Evolutionary conservation across 2,888 invertebrate genomes (phyloP), one percentile per base, ranked within the genome.

Genomic region (Volucella zonaria): DNA sequence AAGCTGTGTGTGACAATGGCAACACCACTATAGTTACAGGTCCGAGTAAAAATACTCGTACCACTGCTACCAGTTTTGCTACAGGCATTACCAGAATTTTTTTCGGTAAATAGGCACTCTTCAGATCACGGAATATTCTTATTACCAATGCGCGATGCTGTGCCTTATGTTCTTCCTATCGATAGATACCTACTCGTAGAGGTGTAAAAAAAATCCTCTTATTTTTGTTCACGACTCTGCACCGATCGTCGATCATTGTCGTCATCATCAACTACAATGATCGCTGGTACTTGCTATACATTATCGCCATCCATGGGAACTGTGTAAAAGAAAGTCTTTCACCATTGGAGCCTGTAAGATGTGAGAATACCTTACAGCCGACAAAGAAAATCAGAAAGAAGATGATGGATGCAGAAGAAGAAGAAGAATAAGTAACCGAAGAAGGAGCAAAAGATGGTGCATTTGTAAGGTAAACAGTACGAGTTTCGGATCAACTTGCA

Each of bases 301-400:
- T 31, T 54, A 75, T 80, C 75, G 70, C 70, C 73, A 85, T 76
- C 59, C 85, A 82, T 86, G 86, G 86, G 86, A 86, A 86, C 74
- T 86, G 82, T 86, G 82, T 74, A 86, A 83, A 83, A 80, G 76
- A 86, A 83, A 86, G 86, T 77, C 83, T 86, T 83, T 86, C 80
- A 78, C 83, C 80, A 74, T 81, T 61, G 59, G 40, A 15, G 73
- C 73, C 71, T 76, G 51, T 31, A 31, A 31, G 31, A 73, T 85
- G 75, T 68, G 76, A 77, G 76, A 73, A 80, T 76, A 56, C 67
- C 54, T 71, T 66, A 58, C 40, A 66, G 76, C 80, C 83, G 83
- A 85, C 83, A 80, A 80, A 83, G 83, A 66, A 68, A 43, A 49
- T 70, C 59, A 74, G 42, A 64, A 52, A 54, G 43, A 31, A 31